phyloP scores from a whole-genome alignment of 2,888 invertebrate genomes.

The Cyclophora punctaria region DNA sequence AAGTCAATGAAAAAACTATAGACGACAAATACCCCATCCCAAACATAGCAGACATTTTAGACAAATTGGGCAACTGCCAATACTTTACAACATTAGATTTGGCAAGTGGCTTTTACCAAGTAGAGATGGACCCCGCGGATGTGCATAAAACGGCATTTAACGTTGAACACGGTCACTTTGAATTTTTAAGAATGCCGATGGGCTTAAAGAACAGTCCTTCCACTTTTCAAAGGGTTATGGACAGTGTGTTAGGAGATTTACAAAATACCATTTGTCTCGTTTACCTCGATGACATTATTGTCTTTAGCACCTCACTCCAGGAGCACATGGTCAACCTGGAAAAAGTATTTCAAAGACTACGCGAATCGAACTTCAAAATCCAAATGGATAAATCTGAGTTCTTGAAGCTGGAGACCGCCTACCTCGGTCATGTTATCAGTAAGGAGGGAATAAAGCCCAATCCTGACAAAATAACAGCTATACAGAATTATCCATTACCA shows the following conservation, averaged over 20 bases:
- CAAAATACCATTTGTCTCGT: slow-evolving; percentile 4
- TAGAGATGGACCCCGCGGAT: not conserved
- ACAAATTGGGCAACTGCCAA: no score
- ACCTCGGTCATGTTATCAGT: slow-evolving; percentile 30
- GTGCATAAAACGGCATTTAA: slow-evolving; percentile 2
- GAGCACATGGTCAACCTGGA: no score
- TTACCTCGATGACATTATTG: slow-evolving; percentile 23
- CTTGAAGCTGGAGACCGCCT: slow-evolving; percentile 2
- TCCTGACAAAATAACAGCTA: slow-evolving; percentile 20
- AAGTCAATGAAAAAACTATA: not conserved
- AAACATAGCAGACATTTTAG: not conserved
- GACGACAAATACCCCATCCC: not conserved
- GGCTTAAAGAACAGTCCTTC: no score
- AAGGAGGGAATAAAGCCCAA: slow-evolving; percentile 24
- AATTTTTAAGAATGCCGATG: slow-evolving; percentile 2
- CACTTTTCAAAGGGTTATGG: no score
- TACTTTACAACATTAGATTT: no score
- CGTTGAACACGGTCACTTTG: slow-evolving; percentile 3
- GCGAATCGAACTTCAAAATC: slow-evolving; percentile 15
- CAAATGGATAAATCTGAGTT: not conserved
- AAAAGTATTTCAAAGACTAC: slow-evolving; percentile 10
- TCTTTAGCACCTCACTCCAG: no score
- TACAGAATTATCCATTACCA: slow-evolving; percentile 22
- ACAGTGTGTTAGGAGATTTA: not conserved
- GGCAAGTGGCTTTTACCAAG: no score